Percentiles rank a stretch among this genome's conserved stretches.
These are phyloP conservation scores for Tanytarsus gracilentus DNA, from an alignment of 2,888 invertebrate species.

Conservation along the genomic window DNA sequence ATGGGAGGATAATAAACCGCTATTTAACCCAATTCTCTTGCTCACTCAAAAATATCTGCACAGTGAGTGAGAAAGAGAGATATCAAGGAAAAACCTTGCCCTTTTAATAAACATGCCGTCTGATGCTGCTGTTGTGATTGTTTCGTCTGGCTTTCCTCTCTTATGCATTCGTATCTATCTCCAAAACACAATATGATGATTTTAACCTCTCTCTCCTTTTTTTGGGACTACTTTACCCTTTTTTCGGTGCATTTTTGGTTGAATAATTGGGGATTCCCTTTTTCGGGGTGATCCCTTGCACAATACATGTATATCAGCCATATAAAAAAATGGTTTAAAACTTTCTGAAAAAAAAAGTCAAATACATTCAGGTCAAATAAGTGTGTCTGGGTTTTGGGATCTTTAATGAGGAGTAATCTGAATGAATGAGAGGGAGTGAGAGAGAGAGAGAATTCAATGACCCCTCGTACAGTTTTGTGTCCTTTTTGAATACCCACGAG, in stretches of 20 bases:
- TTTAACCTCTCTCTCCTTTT: constrained; percentile 2
- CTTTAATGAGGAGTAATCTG: constrained; percentile 25
- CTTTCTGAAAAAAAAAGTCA: constrained; percentile 16
- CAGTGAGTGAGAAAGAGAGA: not conserved
- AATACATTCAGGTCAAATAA: constrained; percentile 26
- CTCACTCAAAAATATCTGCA: not conserved
- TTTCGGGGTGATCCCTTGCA: not conserved
- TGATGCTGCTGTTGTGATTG: not conserved
- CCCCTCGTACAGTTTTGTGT: constrained; percentile 6
- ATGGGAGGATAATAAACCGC: constrained; percentile 12
- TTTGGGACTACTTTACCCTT: constrained; percentile 27
- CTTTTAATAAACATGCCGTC: not conserved
- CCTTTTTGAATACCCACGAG: constrained; percentile 10
- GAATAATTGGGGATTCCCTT: constrained; percentile 21
- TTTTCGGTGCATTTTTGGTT: constrained; percentile 25
- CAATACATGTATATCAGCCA: constrained; percentile 2
- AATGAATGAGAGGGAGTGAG: constrained; percentile 25
- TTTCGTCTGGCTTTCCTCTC: not conserved
- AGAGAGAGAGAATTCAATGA: constrained; percentile 26
- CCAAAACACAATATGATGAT: not conserved
- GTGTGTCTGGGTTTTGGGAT: constrained; percentile 27
- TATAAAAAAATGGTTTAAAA: constrained; percentile 9
- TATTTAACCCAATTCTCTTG: constrained; percentile 12
- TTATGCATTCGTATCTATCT: not conserved
- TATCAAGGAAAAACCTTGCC: constrained; percentile 2